These are phyloP conservation scores for Cotesia glomerata DNA, from an alignment of 1,140 invertebrate genomes.

Conservation along the genomic window DNA sequence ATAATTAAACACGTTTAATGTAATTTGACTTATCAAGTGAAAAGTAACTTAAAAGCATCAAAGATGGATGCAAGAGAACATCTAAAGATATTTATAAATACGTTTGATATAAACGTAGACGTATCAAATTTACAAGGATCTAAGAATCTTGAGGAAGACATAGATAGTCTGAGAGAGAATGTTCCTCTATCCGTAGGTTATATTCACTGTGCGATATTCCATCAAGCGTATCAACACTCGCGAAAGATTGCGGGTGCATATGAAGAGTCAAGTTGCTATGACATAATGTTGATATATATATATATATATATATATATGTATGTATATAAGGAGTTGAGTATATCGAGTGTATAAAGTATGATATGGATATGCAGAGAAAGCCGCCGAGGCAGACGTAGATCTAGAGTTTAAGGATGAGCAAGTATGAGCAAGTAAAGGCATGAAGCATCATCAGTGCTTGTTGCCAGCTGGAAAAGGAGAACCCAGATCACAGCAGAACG, in stretches of 20 bases:
- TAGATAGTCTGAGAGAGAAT: not conserved
- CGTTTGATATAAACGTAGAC: constrained; percentile 6
- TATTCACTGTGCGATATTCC: constrained; percentile 51
- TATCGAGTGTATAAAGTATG: no score
- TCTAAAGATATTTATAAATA: not conserved
- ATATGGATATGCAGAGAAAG: no score
- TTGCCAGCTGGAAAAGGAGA: no score
- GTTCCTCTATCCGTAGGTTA: constrained; percentile 36
- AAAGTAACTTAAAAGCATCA: constrained; percentile 17
- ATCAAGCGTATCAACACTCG: constrained; percentile 45
- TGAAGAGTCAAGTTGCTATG: constrained; percentile 20
- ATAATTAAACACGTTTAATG: no score
- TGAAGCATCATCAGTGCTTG: no score
- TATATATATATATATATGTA: no score
- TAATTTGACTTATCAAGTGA: constrained; percentile 16
- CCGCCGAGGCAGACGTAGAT: no score
- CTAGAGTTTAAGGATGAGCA: not conserved
- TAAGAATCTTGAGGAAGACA: not conserved
- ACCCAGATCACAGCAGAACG: constrained; percentile 54
- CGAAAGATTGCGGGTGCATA: constrained; percentile 55
- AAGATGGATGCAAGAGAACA: constrained; percentile 29
- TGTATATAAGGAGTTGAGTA: no score
- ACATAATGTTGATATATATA: not conserved
- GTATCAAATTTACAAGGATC: not conserved
- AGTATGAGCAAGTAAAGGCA: not conserved